Conservation (phyloP, 2,113 vertebrate genomes). For the Bufo gargarizans region DNA sequence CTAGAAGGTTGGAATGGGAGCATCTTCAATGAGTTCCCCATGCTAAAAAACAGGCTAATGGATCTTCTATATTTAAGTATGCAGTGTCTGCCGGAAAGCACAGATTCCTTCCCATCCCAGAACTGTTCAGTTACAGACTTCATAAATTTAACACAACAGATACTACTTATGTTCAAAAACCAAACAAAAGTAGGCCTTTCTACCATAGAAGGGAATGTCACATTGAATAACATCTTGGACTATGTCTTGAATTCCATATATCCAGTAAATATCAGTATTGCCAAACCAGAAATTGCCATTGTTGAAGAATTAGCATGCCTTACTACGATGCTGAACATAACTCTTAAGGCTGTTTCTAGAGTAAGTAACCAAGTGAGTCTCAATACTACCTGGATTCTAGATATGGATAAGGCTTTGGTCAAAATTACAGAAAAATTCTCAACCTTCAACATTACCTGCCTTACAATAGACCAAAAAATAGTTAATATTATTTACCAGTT, state of each 20-base stretch:
- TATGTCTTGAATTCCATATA: background rate
- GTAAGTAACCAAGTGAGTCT: background rate
- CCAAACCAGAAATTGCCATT: background rate
- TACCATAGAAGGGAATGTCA: background rate
- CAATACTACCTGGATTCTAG: conserved; percentile 34
- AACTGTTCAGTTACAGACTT: conserved; percentile 16
- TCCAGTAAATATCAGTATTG: background rate
- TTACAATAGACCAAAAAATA: background rate
- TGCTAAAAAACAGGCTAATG: background rate
- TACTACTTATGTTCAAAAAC: background rate
- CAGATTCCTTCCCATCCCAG: background rate
- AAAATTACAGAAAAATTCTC: conserved; percentile 5
- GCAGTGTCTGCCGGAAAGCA: background rate
- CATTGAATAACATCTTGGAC: conserved; percentile 3
- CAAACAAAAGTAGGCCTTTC: background rate
- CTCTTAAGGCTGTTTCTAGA: conserved; percentile 21
- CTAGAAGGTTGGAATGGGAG: conserved; percentile 23
- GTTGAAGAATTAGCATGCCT: conserved; percentile 23
- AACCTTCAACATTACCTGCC: conserved; percentile 23
- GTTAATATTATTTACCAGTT: conserved; percentile 3
- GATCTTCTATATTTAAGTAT: conserved; percentile 28
- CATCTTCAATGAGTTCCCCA: background rate
- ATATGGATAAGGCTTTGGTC: background rate
- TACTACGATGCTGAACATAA: background rate
- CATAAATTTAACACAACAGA: background rate